Evolutionary conservation across 2,113 vertebrate genomes (phyloP), one percentile per base, ranked within the genome.

Genomic region (Rhinolophus sinicus): DNA sequence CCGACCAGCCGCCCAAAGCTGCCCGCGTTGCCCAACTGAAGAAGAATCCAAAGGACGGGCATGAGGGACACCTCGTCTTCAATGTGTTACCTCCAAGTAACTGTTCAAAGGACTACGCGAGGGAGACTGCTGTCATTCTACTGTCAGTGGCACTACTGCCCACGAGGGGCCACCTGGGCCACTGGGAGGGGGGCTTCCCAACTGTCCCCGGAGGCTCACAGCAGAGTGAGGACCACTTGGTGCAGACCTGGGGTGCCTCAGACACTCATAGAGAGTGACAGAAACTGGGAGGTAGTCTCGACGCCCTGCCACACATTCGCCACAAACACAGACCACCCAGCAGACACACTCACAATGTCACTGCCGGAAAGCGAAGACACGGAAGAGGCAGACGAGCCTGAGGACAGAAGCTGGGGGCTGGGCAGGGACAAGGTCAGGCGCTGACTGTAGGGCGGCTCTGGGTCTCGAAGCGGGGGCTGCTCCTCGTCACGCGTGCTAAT

Each of bases 331-430:
- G 80, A 54, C 60, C 93, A 88, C 86, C 58, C 90, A 99, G 98
- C 0, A 98, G 99, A 76, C 99, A 99, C 18, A 96, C 99, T 99
- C 99, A 99, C 99, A 21, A 99, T 99, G 98, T 99, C 99, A 92
- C 99, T 99, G 94, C 99, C 98, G 1, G 99, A 99, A 76, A 99
- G 99, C 0, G 99, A 99, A 52, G 99, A 99, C 54, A 99, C 99
- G 0, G 99, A 99, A 65, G 99, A 99, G 7, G 99, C 98, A 0
- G 99, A 99, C 0, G 98, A 98, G 75, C 98, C 98, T 0, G 99
- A 99, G 2, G 99, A 99, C 18, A 99, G 98, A 38, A 99, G 99
- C 54, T 99, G 99, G 22, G 99, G 99, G 92, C 99, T 99, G 96
- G 99, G 98, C 97, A 99, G 98, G 54, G 99, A 99, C 98, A 99